Conservation (phyloP, 2,797 vertebrate species). For the Enoplosus armatus region DNA sequence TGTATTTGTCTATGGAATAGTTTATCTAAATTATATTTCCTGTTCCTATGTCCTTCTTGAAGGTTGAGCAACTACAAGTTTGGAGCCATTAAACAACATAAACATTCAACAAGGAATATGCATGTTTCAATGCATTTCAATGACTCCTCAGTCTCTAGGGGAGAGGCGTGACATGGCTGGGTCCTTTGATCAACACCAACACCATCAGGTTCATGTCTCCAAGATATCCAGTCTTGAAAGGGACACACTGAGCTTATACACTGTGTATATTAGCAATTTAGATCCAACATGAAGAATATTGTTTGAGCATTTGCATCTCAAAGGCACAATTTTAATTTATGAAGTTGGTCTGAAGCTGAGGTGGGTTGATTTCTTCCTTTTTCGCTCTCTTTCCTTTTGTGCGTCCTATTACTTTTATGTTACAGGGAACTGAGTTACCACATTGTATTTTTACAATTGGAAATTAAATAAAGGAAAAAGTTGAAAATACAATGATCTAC, state of each 20-base stretch:
- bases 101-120: slow-evolving; percentile 64
- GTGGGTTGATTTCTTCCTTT: slow-evolving; percentile 44
- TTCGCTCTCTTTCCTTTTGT: slow-evolving; percentile 39
- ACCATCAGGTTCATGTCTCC: slow-evolving; percentile 82
- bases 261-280: slow-evolving; percentile 87
- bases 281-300: slow-evolving; percentile 82
- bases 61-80: slow-evolving; percentile 41
- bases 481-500: slow-evolving; percentile 52
- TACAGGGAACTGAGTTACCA: slow-evolving; percentile 38
- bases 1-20: background rate
- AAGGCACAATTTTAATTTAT: slow-evolving; percentile 80
- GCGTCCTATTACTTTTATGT: slow-evolving; percentile 66
- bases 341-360: slow-evolving; percentile 66
- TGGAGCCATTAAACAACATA: slow-evolving; percentile 55
- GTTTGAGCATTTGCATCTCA: slow-evolving; percentile 86
- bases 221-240: slow-evolving; percentile 81
- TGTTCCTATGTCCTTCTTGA: slow-evolving; percentile 32
- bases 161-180: slow-evolving; percentile 64
- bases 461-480: slow-evolving; percentile 61
- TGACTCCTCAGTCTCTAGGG: slow-evolving; percentile 60
- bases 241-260: slow-evolving; percentile 73
- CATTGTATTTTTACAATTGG: slow-evolving; percentile 56
- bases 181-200: slow-evolving; percentile 83
- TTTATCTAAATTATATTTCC: slow-evolving; percentile 21
- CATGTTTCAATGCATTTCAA: slow-evolving; percentile 72